phyloP scores from a whole-genome alignment of 2,113 vertebrate species.

The Peucedramus taeniatus region DNA sequence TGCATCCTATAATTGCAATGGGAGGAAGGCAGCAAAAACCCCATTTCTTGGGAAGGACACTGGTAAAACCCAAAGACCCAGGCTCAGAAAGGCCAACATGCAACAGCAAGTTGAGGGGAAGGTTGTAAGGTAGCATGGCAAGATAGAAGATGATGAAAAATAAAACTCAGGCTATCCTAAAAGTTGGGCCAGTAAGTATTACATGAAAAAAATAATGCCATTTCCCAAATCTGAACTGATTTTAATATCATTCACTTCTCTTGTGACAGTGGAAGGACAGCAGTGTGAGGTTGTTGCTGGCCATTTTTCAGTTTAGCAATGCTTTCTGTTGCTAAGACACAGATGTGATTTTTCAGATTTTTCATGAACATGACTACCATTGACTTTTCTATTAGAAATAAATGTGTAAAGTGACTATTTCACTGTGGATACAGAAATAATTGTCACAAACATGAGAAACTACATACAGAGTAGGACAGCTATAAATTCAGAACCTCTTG shows the following conservation, averaged over 20 bases:
- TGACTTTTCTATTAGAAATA: conserved; percentile 29
- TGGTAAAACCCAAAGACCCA: not conserved
- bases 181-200: not conserved
- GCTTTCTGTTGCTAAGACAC: conserved; percentile 62
- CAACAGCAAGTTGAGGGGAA: not conserved
- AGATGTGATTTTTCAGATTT: not conserved
- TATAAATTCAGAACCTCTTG: not conserved
- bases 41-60: not conserved
- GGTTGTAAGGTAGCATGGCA: not conserved
- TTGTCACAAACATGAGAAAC: not conserved
- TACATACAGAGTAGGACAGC: not conserved
- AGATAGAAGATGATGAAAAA: not conserved
- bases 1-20: not conserved
- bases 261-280: not conserved
- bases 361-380: not conserved
- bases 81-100: not conserved
- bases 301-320: conserved; percentile 7
- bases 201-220: not conserved
- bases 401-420: not conserved
- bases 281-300: not conserved
- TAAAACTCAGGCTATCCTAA: not conserved
- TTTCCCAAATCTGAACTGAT: not conserved
- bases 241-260: not conserved
- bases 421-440: not conserved
- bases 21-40: not conserved